Evolutionary conservation across 2,113 vertebrate species (phyloP).

Genomic region (Chaetodon trifascialis): DNA sequence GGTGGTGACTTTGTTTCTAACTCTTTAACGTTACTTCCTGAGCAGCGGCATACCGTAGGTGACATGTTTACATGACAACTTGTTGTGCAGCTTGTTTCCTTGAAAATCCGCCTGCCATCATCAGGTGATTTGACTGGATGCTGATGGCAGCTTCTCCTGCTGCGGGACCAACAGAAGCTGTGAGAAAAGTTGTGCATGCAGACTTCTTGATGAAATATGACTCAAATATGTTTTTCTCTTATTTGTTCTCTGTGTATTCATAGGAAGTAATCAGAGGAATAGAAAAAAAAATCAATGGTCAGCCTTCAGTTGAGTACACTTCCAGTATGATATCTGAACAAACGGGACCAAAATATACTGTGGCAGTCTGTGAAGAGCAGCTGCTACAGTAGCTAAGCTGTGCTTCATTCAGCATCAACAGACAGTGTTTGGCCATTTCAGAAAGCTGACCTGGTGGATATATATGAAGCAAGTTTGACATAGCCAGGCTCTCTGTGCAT

Average conservation of each 20-base stretch:
- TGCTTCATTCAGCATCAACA: conserved; percentile 24
- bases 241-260: background rate
- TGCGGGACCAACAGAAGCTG: background rate
- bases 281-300: background rate
- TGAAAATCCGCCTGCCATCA: background rate
- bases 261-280: background rate
- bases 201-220: background rate
- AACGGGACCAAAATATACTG: background rate
- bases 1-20: background rate
- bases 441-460: background rate
- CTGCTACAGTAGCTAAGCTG: background rate
- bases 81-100: conserved; percentile 24
- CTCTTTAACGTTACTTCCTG: background rate
- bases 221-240: background rate
- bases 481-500: no score
- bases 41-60: background rate
- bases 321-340: background rate
- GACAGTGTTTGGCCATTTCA: conserved; percentile 17
- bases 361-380: background rate
- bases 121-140: background rate
- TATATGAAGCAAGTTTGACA: no score
- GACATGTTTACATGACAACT: conserved; percentile 34
- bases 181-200: background rate
- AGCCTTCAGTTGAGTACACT: background rate
- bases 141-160: background rate